These are phyloP conservation scores for Mormyrus lacerda DNA, from an alignment of 2,113 vertebrate species.

Conservation along the genomic window DNA sequence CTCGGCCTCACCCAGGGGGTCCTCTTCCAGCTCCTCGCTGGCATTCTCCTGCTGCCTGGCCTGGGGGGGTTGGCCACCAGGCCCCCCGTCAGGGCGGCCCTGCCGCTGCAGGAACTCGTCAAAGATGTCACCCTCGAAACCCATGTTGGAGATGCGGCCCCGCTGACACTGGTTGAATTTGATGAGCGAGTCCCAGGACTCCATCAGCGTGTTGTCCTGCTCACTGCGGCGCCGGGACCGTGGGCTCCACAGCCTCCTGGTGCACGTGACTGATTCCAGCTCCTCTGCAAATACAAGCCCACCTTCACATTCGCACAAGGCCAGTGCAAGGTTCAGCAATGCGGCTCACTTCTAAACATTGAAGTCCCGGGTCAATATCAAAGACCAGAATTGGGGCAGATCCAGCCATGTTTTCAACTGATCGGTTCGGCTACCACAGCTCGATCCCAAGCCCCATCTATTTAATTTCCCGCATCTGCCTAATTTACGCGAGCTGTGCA, in stretches of 20 bases:
- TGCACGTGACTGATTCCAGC: conserved; percentile 38
- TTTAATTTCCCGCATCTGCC: not conserved
- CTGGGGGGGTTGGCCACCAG: conserved; percentile 26
- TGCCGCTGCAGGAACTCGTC: conserved; percentile 87
- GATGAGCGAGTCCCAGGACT: conserved; percentile 82
- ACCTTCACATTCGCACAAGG: not conserved
- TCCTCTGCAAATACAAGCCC: conserved; percentile 40
- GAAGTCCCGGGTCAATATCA: not conserved
- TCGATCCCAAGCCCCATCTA: not conserved
- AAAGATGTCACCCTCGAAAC: conserved; percentile 79
- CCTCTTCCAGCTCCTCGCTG: conserved; percentile 46
- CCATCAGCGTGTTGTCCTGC: conserved; percentile 72
- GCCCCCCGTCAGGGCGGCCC: conserved; percentile 37
- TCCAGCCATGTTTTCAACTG: not conserved
- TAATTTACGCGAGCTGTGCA: too few relatives aligned
- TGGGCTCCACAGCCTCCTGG: conserved; percentile 36
- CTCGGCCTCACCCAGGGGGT: conserved; percentile 38
- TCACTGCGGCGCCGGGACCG: conserved; percentile 55
- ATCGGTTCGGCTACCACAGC: not conserved
- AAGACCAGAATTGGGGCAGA: not conserved
- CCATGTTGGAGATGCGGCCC: conserved; percentile 81
- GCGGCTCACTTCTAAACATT: not conserved
- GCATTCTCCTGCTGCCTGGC: conserved; percentile 35
- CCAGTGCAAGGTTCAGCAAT: not conserved
- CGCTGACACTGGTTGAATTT: conserved; percentile 86